Conservation (phyloP, 2,797 vertebrate genomes). For the Spondyliosoma cantharus region DNA sequence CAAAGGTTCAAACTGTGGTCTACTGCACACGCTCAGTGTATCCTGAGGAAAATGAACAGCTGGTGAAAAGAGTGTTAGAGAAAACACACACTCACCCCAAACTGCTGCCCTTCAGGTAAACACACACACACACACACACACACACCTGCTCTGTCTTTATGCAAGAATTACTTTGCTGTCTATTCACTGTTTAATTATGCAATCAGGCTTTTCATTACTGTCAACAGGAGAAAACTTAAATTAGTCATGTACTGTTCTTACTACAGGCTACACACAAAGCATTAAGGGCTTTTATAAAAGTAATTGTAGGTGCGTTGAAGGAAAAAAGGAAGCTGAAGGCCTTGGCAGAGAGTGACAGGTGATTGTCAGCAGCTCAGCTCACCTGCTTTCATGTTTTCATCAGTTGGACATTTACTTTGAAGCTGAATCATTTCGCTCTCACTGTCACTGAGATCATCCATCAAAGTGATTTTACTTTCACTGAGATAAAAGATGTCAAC, state of each 20-base stretch:
- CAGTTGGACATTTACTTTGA: constrained; percentile 21
- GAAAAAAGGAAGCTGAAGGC: neutral
- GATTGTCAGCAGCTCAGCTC: constrained; percentile 7
- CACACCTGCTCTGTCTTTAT: constrained; percentile 14
- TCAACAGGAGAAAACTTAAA: constrained; percentile 18
- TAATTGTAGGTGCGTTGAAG: neutral
- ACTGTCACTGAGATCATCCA: constrained; percentile 5
- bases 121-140: constrained; percentile 36
- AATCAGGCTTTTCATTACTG: constrained; percentile 16
- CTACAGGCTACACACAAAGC: neutral
- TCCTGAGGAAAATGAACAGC: constrained; percentile 91
- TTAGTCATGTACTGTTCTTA: neutral
- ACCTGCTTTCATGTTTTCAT: neutral
- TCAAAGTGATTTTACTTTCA: neutral
- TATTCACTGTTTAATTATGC: constrained; percentile 23
- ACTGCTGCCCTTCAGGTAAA: constrained; percentile 89
- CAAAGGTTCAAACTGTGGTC: constrained; percentile 89
- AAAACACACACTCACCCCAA: constrained; percentile 81
- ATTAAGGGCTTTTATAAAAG: neutral
- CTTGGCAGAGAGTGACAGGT: neutral
- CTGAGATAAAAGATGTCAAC: constrained; percentile 10
- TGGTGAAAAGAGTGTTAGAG: constrained; percentile 88
- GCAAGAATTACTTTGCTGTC: neutral
- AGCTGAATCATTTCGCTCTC: constrained; percentile 10
- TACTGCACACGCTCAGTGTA: constrained; percentile 94